Evolutionary conservation across 2,888 invertebrate genomes (phyloP).

Genomic region (Ormia ochracea): DNA sequence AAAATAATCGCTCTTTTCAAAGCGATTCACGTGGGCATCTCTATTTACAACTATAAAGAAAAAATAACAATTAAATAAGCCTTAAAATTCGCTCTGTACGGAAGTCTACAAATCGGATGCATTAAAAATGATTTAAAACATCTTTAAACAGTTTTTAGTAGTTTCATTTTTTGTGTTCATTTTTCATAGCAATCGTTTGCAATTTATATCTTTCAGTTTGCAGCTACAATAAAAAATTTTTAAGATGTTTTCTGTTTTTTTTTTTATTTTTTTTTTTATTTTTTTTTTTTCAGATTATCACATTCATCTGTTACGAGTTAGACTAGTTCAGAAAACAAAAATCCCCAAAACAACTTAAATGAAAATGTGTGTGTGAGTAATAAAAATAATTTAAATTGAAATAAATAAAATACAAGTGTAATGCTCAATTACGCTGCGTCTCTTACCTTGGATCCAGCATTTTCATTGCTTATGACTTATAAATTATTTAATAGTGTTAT

Average conservation of each 20-base stretch:
- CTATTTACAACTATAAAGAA: not conserved
- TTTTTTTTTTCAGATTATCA: not conserved
- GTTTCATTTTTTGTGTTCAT: not conserved
- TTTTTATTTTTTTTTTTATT: too few species aligned
- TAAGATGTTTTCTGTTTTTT: too few species aligned
- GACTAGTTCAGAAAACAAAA: not conserved
- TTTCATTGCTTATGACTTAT: not conserved
- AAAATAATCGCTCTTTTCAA: too few species aligned
- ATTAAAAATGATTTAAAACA: conserved; percentile 8
- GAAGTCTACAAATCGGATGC: not conserved
- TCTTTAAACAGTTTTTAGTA: not conserved
- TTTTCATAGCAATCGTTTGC: not conserved
- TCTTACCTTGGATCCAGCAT: not conserved
- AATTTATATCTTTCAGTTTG: not conserved
- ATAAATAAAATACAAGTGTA: conserved; percentile 17
- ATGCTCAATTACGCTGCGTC: not conserved
- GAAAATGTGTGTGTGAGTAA: conserved; percentile 27
- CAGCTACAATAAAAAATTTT: not conserved
- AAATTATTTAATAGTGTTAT: not conserved
- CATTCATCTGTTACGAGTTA: not conserved
- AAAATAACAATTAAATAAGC: not conserved
- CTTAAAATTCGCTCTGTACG: not conserved
- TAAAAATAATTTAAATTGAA: conserved; percentile 34
- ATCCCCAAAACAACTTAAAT: not conserved
- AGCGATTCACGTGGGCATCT: not conserved